phyloP scores from a whole-genome alignment of 2,797 vertebrate species.

The Halcyon smyrnensis region DNA sequence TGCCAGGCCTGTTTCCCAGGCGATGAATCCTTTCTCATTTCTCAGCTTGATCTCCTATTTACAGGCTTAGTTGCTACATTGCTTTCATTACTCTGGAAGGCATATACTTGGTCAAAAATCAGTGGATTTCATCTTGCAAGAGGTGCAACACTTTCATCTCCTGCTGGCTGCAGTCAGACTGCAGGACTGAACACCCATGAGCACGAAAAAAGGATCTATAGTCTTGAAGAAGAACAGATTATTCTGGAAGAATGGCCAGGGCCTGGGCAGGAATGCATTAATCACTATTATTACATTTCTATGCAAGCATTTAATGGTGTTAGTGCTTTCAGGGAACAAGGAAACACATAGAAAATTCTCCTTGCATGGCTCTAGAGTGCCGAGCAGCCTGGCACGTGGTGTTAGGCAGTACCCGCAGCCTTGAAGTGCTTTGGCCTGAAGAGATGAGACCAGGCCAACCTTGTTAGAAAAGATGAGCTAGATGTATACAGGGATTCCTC shows the following conservation, averaged over 20 bases:
- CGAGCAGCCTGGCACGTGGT: neutral
- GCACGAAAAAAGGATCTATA: neutral
- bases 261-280: neutral
- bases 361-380: neutral
- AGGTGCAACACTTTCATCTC: neutral
- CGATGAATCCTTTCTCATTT: constrained; percentile 21
- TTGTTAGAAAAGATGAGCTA: neutral
- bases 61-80: neutral
- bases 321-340: neutral
- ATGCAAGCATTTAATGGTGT: constrained; percentile 7
- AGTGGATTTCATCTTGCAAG: neutral
- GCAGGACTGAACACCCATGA: neutral
- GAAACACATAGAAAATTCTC: neutral
- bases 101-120: constrained; percentile 2
- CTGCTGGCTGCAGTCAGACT: neutral
- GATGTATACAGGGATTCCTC: neutral
- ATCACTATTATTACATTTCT: constrained; percentile 16
- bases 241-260: constrained; percentile 1
- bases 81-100: constrained; percentile 12
- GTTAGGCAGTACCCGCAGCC: neutral
- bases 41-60: constrained; percentile 32
- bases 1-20: constrained; percentile 40
- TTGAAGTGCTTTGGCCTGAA: neutral
- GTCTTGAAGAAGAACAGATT: neutral
- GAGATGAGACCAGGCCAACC: neutral